Evolutionary conservation across 2,797 vertebrate genomes (phyloP).

Genomic region (Anniella stebbinsi): DNA sequence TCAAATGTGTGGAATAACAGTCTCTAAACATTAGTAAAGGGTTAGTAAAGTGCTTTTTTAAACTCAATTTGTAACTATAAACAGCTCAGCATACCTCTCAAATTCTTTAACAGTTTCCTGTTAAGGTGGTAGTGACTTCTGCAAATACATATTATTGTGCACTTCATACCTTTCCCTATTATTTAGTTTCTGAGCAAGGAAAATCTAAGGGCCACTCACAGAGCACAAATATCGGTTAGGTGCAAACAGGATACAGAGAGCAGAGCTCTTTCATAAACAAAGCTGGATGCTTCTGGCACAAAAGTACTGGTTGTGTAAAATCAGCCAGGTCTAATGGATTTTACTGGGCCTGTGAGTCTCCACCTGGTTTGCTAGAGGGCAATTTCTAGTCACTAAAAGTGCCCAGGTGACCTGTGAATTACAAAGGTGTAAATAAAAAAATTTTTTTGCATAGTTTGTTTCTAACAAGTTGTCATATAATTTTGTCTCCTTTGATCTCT

Average conservation of each 20-base stretch:
- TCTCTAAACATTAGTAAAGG: background rate
- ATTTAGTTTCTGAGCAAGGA: background rate
- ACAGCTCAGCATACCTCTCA: background rate
- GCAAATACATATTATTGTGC: too few relatives aligned
- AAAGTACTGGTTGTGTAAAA: too few relatives aligned
- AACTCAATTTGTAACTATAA: background rate
- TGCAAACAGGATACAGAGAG: background rate
- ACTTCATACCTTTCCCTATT: background rate
- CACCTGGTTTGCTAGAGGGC: background rate
- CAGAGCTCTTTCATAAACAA: background rate
- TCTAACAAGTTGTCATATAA: background rate
- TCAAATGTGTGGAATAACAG: background rate
- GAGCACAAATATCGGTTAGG: background rate
- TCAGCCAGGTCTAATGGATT: background rate
- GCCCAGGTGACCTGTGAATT: background rate
- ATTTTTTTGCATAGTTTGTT: background rate
- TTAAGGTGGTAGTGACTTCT: background rate
- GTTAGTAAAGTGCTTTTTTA: background rate
- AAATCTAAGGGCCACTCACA: background rate
- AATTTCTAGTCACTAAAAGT: background rate
- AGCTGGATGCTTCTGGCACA: background rate
- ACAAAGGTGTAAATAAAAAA: background rate
- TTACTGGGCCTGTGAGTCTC: background rate
- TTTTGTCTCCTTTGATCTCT: slow-evolving; percentile 45
- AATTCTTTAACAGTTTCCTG: background rate